These are phyloP conservation scores for Drosophila rhopaloa DNA, from an alignment of 1,140 invertebrate species.

Conservation along the genomic window DNA sequence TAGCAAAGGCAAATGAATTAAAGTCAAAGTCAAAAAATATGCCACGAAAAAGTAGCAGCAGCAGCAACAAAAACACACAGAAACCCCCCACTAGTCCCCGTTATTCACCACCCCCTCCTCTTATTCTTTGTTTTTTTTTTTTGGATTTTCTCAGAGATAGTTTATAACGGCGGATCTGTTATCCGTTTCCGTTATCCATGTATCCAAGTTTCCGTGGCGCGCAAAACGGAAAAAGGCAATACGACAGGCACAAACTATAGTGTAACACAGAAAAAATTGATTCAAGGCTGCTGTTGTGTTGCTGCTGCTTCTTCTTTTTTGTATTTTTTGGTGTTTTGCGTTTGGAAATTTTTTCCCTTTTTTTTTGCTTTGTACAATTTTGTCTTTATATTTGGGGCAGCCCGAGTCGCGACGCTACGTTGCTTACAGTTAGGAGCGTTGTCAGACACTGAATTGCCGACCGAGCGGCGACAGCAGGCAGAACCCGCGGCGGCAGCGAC, in stretches of 20 bases:
- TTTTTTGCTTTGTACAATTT: conserved; percentile 23
- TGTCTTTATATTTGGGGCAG: conserved; percentile 17
- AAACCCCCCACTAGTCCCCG: conserved; percentile 17
- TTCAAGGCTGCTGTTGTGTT: conserved; percentile 30
- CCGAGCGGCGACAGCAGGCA: conserved; percentile 28
- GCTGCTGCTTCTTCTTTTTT: conserved; percentile 12
- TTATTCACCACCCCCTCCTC: conserved; percentile 8
- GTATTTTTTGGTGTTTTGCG: conserved; percentile 24
- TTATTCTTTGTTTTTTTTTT: neutral
- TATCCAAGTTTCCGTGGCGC: conserved; percentile 44
- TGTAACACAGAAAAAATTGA: conserved; percentile 38
- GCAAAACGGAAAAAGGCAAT: conserved; percentile 27
- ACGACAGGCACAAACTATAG: conserved; percentile 8
- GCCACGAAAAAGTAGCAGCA: conserved; percentile 60
- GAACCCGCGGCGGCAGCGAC: conserved; percentile 10
- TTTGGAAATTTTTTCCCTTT: conserved; percentile 24
- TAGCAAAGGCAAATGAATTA: conserved; percentile 31
- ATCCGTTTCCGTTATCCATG: conserved; percentile 26
- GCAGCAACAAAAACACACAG: conserved; percentile 28
- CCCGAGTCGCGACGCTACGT: conserved; percentile 51
- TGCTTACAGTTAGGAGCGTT: conserved; percentile 76
- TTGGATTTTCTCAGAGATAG: conserved; percentile 1
- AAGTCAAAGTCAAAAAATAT: conserved; percentile 59
- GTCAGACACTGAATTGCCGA: conserved; percentile 64
- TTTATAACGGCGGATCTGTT: conserved; percentile 6